phyloP scores from a whole-genome alignment of 2,888 invertebrate species.

The Drosophila kanekoi region DNA sequence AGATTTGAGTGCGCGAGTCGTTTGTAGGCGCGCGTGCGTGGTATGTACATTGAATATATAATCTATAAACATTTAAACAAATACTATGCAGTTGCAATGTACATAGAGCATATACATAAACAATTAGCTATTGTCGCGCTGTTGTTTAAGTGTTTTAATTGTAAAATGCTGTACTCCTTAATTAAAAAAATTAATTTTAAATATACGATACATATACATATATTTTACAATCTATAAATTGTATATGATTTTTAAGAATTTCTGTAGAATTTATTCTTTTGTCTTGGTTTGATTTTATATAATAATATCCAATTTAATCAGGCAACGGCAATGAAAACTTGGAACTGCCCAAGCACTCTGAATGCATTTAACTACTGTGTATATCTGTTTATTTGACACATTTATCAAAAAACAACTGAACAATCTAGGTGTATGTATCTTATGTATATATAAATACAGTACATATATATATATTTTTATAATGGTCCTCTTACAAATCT shows the following conservation, averaged over 20 bases:
- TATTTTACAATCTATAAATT: conserved; percentile 47
- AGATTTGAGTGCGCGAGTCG: conserved; percentile 24
- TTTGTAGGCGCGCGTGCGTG: conserved; percentile 28
- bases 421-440: conserved; percentile 2
- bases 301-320: not conserved
- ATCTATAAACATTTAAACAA: conserved; percentile 42
- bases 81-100: conserved; percentile 60
- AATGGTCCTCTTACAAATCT: conserved; percentile 4
- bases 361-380: not conserved
- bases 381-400: conserved; percentile 2
- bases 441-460: conserved; percentile 1
- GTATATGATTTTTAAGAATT: conserved; percentile 1
- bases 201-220: conserved; percentile 57
- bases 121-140: conserved; percentile 56
- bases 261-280: not conserved
- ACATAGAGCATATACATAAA: conserved; percentile 61
- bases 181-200: conserved; percentile 61
- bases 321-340: not conserved
- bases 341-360: not conserved
- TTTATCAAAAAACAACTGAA: conserved; percentile 1
- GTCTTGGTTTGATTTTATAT: conserved; percentile 5
- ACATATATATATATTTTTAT: conserved; percentile 4
- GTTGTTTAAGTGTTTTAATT: conserved; percentile 67
- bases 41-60: conserved; percentile 64
- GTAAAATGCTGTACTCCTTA: conserved; percentile 77